These are phyloP conservation scores for Galerucella nymphaeae DNA, from an alignment of 2,888 invertebrate genomes.

Conservation along the genomic window DNA sequence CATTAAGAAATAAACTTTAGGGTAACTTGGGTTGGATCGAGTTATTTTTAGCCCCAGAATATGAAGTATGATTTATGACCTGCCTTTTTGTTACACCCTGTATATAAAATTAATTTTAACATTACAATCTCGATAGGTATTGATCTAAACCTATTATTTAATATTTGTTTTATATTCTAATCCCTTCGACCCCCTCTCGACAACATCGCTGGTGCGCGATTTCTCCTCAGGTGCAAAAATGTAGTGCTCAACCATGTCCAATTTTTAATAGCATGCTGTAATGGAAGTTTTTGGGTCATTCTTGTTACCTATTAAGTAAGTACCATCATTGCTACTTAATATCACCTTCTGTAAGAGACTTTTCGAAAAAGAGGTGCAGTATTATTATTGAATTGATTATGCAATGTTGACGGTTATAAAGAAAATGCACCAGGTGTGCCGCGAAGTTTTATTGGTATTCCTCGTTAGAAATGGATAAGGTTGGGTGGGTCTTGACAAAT, in stretches of 20 bases:
- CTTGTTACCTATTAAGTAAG: constrained; percentile 18
- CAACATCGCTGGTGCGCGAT: neutral
- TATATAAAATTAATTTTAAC: no score
- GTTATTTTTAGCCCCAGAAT: no score
- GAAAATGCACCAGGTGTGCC: constrained; percentile 8
- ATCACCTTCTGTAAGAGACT: constrained; percentile 7
- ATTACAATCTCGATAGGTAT: no score
- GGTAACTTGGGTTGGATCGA: no score
- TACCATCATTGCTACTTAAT: constrained; percentile 9
- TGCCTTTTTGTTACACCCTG: no score
- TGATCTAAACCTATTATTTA: no score
- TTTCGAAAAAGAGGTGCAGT: constrained; percentile 22
- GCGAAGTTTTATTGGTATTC: neutral
- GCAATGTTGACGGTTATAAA: neutral
- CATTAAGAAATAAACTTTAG: no score
- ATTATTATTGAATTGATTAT: constrained; percentile 5
- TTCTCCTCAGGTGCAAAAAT: constrained; percentile 14
- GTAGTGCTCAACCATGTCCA: constrained; percentile 12
- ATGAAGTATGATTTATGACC: no score
- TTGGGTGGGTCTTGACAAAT: neutral
- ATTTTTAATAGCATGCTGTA: neutral
- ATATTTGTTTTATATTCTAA: neutral
- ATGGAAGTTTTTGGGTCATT: constrained; percentile 23
- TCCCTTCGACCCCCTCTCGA: neutral
- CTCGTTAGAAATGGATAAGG: neutral